phyloP scores from a whole-genome alignment of 2,113 vertebrate genomes.

The Oplegnathus fasciatus region DNA sequence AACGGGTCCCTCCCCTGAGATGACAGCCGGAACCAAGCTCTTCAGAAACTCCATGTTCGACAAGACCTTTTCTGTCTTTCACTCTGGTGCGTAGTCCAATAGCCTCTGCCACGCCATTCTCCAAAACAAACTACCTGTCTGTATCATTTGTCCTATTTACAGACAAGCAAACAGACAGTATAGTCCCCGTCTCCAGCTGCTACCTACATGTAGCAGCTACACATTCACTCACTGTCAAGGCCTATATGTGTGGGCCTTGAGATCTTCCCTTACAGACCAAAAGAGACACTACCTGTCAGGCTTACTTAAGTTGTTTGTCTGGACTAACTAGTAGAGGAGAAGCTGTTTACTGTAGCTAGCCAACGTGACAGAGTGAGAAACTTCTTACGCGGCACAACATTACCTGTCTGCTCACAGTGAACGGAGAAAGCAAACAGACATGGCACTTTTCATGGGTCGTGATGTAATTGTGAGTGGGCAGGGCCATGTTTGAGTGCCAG shows the following conservation, averaged over 20 bases:
- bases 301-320: constrained; percentile 45
- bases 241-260: constrained; percentile 17
- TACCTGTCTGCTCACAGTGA: constrained; percentile 74
- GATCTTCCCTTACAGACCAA: constrained; percentile 25
- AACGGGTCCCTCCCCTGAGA: constrained; percentile 85
- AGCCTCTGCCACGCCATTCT: constrained; percentile 38
- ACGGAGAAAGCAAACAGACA: constrained; percentile 71
- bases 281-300: constrained; percentile 38
- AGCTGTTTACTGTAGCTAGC: constrained; percentile 18
- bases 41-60: constrained; percentile 93
- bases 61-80: constrained; percentile 47
- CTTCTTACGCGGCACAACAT: constrained; percentile 39
- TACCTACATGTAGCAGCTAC: constrained; percentile 21
- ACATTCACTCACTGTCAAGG: constrained; percentile 7
- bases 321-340: constrained; percentile 33
- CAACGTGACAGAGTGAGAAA: constrained; percentile 27
- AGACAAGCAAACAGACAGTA: constrained; percentile 2
- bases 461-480: constrained; percentile 82
- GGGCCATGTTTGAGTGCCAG: constrained; percentile 84
- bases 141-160: constrained; percentile 46
- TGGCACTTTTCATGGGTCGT: constrained; percentile 78
- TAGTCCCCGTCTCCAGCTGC: constrained; percentile 1
- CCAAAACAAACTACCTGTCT: constrained; percentile 12
- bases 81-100: constrained; percentile 49
- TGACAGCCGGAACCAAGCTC: constrained; percentile 88